Conservation (phyloP, 2,797 vertebrate genomes). For the Betta splendens region DNA sequence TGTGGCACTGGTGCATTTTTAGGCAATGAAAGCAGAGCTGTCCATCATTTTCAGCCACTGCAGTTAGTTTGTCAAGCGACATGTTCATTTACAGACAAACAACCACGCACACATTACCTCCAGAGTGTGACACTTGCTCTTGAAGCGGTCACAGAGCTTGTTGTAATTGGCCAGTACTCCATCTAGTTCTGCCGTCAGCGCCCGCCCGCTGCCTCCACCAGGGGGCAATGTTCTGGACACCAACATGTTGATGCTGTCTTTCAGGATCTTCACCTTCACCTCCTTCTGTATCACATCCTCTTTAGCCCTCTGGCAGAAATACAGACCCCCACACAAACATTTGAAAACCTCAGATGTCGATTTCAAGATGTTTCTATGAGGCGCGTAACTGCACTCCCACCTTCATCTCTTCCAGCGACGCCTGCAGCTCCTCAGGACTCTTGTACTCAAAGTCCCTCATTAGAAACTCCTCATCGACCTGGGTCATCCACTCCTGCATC, state of each 20-base stretch:
- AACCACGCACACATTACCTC: conserved; percentile 82
- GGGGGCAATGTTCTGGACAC: conserved; percentile 81
- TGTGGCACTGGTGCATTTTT: not conserved
- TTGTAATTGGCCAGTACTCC: conserved; percentile 92
- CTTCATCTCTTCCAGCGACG: conserved; percentile 96
- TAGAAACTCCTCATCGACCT: conserved; percentile 96
- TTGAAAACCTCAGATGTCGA: not conserved
- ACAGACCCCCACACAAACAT: not conserved
- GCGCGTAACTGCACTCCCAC: conserved; percentile 63
- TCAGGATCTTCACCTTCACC: conserved; percentile 97
- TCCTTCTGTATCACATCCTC: conserved; percentile 99
- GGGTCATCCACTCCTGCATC: conserved; percentile 98
- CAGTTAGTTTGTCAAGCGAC: not conserved
- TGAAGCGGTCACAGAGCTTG: conserved; percentile 93
- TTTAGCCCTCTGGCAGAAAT: conserved; percentile 87
- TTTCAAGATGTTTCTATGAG: not conserved
- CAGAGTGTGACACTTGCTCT: conserved; percentile 95
- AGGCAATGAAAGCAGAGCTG: not conserved
- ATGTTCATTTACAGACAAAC: not conserved
- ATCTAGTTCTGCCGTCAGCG: conserved; percentile 85
- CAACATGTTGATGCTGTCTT: conserved; percentile 92
- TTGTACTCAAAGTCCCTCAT: conserved; percentile 99
- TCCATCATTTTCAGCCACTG: not conserved
- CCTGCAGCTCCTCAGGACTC: conserved; percentile 93
- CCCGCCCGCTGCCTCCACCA: conserved; percentile 77